Conservation (phyloP, 2,797 vertebrate genomes). For the Orientallactaga sibirica region DNA sequence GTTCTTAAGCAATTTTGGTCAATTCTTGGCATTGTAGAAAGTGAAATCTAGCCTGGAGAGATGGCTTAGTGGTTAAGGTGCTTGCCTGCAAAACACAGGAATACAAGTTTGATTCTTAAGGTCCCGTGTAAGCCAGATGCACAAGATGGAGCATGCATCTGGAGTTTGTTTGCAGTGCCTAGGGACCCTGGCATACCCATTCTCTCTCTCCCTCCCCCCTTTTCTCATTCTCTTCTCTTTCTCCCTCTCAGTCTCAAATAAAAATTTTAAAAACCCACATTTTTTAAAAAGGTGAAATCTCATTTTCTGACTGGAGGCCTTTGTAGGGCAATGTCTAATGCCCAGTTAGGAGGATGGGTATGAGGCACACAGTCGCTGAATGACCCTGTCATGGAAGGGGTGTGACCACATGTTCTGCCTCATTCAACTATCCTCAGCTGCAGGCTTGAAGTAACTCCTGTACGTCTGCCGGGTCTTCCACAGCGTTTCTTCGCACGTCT, state of each 20-base stretch:
- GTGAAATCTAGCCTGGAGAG: no score
- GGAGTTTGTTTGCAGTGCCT: no score
- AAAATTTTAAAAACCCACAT: no score
- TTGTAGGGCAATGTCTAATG: slow-evolving; percentile 64
- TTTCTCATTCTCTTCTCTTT: no score
- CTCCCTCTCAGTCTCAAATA: no score
- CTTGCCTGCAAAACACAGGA: no score
- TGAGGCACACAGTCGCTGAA: slow-evolving; percentile 44
- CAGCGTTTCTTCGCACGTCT: background rate
- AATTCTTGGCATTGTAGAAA: slow-evolving; percentile 42
- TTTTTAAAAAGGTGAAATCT: slow-evolving; percentile 65
- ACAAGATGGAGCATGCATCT: no score
- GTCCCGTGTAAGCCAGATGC: no score
- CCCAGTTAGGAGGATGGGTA: slow-evolving; percentile 10
- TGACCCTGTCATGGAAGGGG: slow-evolving; percentile 12
- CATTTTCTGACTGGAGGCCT: slow-evolving; percentile 77
- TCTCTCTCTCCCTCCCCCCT: no score
- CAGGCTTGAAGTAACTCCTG: slow-evolving; percentile 1
- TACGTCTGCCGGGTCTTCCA: background rate
- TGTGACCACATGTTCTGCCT: slow-evolving; percentile 21
- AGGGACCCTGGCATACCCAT: no score
- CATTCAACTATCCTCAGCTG: background rate
- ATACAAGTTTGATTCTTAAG: no score
- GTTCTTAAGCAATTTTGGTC: slow-evolving; percentile 62
- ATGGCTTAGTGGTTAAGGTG: no score